Evolutionary conservation across 2,888 invertebrate genomes (phyloP).

Genomic region (Apocheima hispidaria): DNA sequence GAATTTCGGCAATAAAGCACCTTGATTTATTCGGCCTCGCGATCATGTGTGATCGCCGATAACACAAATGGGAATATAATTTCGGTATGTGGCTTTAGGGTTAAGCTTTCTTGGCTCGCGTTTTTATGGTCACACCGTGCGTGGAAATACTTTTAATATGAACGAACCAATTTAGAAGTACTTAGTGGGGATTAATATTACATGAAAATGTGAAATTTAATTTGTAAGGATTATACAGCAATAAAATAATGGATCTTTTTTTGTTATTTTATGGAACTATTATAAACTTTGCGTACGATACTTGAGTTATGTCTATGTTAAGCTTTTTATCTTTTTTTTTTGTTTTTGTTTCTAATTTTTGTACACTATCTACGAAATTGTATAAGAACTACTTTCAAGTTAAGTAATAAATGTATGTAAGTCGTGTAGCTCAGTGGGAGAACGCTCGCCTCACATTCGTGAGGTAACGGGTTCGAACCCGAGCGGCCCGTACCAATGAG

Average conservation of each 20-base stretch:
- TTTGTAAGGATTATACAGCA: background rate
- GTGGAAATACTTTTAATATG: conserved; percentile 9
- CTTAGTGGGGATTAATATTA: background rate
- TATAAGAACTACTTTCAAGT: no score
- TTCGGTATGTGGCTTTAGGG: conserved; percentile 25
- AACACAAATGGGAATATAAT: conserved; percentile 37
- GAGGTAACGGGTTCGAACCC: no score
- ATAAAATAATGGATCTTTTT: background rate
- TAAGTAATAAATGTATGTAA: no score
- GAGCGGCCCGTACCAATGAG: no score
- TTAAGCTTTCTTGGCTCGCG: conserved; percentile 24
- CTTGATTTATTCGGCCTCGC: conserved; percentile 38
- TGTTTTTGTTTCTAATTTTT: no score
- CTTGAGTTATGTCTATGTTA: no score
- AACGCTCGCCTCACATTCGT: no score
- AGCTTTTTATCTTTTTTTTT: no score
- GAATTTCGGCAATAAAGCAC: conserved; percentile 40
- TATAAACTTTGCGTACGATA: no score
- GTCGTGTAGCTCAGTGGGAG: no score
- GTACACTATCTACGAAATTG: no score
- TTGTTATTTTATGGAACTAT: background rate
- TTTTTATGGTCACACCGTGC: conserved; percentile 20
- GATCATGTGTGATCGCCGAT: conserved; percentile 42
- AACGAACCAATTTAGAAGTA: conserved; percentile 14
- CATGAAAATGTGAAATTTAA: background rate